Evolutionary conservation across 2,888 invertebrate species (phyloP).

Genomic region (Andrena praecox): DNA sequence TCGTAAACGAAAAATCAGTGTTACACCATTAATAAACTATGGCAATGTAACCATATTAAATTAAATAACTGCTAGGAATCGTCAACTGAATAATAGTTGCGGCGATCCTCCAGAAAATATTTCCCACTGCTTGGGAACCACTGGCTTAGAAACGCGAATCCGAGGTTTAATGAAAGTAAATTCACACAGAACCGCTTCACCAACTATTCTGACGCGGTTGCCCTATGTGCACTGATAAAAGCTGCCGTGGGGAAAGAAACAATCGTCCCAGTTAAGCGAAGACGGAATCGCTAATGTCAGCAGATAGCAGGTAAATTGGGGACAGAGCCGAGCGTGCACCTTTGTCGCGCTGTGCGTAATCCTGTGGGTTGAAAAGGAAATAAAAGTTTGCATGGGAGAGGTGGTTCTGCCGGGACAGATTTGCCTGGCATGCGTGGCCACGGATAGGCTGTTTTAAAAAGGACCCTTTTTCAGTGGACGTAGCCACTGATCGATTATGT

Average conservation of each 20-base stretch:
- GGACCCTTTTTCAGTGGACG: not conserved
- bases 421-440: not conserved
- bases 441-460: not conserved
- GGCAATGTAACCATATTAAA: no score
- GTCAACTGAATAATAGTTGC: no score
- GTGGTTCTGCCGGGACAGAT: not conserved
- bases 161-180: slow-evolving; percentile 6
- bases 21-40: no score
- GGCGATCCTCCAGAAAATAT: no score
- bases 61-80: no score
- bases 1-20: no score
- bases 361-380: not conserved
- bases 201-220: slow-evolving; percentile 2
- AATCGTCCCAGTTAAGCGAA: slow-evolving; percentile 20
- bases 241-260: not conserved
- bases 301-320: slow-evolving; percentile 17
- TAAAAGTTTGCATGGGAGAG: not conserved
- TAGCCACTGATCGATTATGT: slow-evolving; percentile 22
- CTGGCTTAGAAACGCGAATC: not conserved
- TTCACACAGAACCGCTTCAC: not conserved
- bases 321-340: not conserved
- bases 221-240: slow-evolving; percentile 9
- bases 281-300: slow-evolving; percentile 14
- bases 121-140: not conserved
- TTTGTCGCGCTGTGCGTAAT: not conserved